Evolutionary conservation across 2,113 vertebrate genomes (phyloP).

Genomic region (Columba livia): DNA sequence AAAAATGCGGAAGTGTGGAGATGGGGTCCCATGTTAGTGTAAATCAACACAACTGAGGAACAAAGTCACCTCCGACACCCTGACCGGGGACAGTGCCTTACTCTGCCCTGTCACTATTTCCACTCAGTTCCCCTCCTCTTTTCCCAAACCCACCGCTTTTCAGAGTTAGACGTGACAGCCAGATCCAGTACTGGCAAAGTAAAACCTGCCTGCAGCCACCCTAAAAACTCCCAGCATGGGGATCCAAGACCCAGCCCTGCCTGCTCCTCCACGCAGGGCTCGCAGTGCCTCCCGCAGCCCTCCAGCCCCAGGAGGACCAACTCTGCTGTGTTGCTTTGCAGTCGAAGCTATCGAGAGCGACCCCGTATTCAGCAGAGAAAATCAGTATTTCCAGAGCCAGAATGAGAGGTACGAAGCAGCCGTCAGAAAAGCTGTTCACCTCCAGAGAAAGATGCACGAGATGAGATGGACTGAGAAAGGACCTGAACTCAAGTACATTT

Average conservation of each 20-base stretch:
- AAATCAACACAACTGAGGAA: neutral
- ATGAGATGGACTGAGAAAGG: conserved; percentile 67
- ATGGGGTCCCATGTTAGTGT: neutral
- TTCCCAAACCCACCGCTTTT: neutral
- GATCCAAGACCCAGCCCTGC: neutral
- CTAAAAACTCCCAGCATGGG: neutral
- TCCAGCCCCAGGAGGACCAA: neutral
- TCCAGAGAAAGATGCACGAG: conserved; percentile 45
- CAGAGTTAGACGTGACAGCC: neutral
- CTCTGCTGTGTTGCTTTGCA: conserved; percentile 36
- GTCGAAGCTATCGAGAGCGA: conserved; percentile 62
- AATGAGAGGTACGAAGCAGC: conserved; percentile 71
- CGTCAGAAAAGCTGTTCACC: conserved; percentile 49
- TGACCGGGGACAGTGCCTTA: neutral
- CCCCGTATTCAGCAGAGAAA: conserved; percentile 62
- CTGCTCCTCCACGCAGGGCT: rapidly evolving
- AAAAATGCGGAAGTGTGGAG: neutral
- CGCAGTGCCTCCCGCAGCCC: rapidly evolving
- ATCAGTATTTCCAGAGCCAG: conserved; percentile 73
- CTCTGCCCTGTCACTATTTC: neutral
- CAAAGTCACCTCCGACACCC: neutral
- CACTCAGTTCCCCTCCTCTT: neutral
- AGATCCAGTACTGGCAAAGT: neutral
- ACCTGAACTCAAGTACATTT: conserved; percentile 39
- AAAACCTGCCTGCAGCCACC: neutral